Base-by-base conservation (phyloP, 2,797 vertebrate genomes). In the Huso huso region DNA sequence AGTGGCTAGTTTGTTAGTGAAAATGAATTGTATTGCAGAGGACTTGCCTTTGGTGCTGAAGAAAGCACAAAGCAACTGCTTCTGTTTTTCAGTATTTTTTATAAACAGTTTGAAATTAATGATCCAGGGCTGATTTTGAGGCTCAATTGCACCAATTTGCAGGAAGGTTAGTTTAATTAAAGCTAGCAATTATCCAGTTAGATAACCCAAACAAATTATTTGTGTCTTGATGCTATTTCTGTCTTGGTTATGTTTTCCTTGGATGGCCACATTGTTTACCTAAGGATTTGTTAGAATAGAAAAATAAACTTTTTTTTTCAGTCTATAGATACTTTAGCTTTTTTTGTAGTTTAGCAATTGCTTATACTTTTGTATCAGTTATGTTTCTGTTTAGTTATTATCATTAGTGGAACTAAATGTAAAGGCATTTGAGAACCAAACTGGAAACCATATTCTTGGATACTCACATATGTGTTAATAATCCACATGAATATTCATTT, bases 161-260 rank as follows among this genome's bases (percentile, higher is more conserved):
- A 62, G 18, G 61, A 62, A 62, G 18, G 61, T 62, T 62, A 62
- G 61, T 62, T 37, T 37, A 62, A 62, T 62, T 23, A 23, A 62
- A 18, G 12, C 61, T 62, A 7, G 48, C 61, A 62, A 62, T 62
- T 62, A 62, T 37, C 6, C 61, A 62, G 13, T 23, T 15, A 62
- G 61, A 13, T 62, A 62, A 62, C 61, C 61, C 48, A 9, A 23
- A 48, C 15, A 18, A 18, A 18, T 18, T 18, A 18, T 18, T 6
- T 9, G 48, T 23, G 18, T 62, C 61, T 23, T 23, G 18, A 62
- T 62, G 7, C 61, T 62, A 48, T 62, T 62, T 62, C 18, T 62
- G 13, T 12, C 55, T 13, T 58, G 11, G 12, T 23, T 18, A 9
- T 62, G 61, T 62, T 62, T 62, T 62, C 8, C 3, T 62, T 62